phyloP scores from a whole-genome alignment of 2,113 vertebrate species.

The Saccopteryx bilineata region DNA sequence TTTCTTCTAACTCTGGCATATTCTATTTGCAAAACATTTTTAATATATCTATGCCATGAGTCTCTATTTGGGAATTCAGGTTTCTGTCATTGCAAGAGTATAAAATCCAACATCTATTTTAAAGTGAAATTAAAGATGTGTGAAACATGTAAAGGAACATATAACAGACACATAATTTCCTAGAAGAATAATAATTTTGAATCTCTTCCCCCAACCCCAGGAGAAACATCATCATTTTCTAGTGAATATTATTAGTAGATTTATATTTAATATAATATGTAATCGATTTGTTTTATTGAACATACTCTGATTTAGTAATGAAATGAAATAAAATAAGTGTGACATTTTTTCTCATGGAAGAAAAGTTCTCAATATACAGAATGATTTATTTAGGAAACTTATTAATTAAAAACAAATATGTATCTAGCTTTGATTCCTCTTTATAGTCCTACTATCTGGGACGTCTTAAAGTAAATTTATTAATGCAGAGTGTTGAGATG shows the following conservation, averaged over 20 bases:
- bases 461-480: not conserved
- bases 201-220: not conserved
- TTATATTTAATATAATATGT: conserved; percentile 55
- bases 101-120: conserved; percentile 53
- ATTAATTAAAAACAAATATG: conserved; percentile 40
- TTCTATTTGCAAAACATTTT: conserved; percentile 72
- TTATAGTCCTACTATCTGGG: not conserved
- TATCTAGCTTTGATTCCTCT: not conserved
- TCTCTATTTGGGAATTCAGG: conserved; percentile 64
- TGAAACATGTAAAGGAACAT: not conserved
- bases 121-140: conserved; percentile 66
- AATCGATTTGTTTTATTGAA: conserved; percentile 57
- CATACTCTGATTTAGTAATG: conserved; percentile 36
- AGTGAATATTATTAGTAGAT: conserved; percentile 37
- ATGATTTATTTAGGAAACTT: not conserved
- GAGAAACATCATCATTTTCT: not conserved
- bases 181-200: not conserved
- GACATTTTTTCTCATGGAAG: not conserved
- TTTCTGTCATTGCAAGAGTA: conserved; percentile 68
- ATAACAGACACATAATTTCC: conserved; percentile 37
- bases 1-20: conserved; percentile 69
- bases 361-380: not conserved
- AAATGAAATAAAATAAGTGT: conserved; percentile 52
- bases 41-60: conserved; percentile 53
- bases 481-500: not conserved